A percentile compares a stretch with the other conserved stretches of the same genome.
Conservation (phyloP, 1,140 invertebrate genomes). For the Amphibalanus amphitrite region DNA sequence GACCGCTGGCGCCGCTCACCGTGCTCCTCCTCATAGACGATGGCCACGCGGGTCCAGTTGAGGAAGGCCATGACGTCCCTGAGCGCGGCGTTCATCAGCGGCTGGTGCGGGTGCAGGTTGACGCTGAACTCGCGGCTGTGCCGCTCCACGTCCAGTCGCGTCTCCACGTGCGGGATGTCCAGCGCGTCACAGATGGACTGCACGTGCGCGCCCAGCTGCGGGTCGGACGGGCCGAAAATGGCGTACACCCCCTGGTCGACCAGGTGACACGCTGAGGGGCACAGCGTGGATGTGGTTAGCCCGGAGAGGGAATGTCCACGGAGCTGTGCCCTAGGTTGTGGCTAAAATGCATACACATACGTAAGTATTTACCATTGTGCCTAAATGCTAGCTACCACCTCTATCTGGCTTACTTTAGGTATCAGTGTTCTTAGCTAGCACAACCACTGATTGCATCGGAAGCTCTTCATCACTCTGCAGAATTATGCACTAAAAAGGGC, state of each 20-base stretch:
- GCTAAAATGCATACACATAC: too few relatives aligned
- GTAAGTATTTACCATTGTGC: too few relatives aligned
- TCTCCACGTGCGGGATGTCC: constrained; percentile 74
- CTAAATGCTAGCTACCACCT: too few relatives aligned
- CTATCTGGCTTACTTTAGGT: too few relatives aligned
- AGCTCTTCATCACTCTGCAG: too few relatives aligned
- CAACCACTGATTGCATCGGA: too few relatives aligned
- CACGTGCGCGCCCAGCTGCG: constrained; percentile 60
- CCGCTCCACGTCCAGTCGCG: constrained; percentile 29
- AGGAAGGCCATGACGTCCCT: constrained; percentile 69
- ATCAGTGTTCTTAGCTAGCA: too few relatives aligned
- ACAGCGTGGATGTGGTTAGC: neutral
- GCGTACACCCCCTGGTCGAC: constrained; percentile 68
- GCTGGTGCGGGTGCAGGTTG: constrained; percentile 72
- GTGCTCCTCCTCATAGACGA: constrained; percentile 79
- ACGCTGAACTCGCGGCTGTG: constrained; percentile 59
- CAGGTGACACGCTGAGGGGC: constrained; percentile 57
- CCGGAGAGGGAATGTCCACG: too few relatives aligned
- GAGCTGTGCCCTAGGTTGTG: too few relatives aligned
- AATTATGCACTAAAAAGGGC: too few relatives aligned
- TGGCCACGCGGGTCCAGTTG: constrained; percentile 83
- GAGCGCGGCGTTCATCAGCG: constrained; percentile 64
- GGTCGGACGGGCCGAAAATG: constrained; percentile 72
- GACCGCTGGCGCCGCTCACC: constrained; percentile 34
- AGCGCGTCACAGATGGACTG: constrained; percentile 73